Evolutionary conservation across 1,140 invertebrate species (phyloP).

Genomic region (Pogonus chalceus): DNA sequence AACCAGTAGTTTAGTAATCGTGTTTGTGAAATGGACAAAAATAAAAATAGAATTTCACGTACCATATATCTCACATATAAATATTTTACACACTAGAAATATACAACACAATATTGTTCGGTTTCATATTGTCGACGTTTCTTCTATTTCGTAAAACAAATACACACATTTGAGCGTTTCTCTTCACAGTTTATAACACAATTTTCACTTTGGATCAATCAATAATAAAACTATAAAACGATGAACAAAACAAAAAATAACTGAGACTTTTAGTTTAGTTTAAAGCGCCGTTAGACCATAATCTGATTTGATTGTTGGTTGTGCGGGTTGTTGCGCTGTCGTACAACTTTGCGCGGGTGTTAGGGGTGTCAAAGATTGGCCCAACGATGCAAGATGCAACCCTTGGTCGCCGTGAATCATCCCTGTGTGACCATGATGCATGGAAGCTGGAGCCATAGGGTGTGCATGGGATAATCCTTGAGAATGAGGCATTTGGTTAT

Average conservation of each 20-base stretch:
- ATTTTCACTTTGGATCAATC: constrained; percentile 5
- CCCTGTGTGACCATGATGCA: constrained; percentile 37
- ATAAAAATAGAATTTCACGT: not conserved
- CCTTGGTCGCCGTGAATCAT: constrained; percentile 37
- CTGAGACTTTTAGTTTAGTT: constrained; percentile 21
- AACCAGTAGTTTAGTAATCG: too few species aligned
- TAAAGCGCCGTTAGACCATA: constrained; percentile 65
- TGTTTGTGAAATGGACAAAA: too few species aligned
- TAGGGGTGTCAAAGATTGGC: constrained; percentile 35
- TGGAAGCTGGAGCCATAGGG: constrained; percentile 29
- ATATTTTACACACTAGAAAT: constrained; percentile 3
- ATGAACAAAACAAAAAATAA: not conserved
- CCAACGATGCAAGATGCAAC: constrained; percentile 35
- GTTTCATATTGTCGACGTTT: not conserved
- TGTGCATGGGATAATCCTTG: constrained; percentile 26
- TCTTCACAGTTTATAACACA: not conserved
- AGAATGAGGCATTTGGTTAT: constrained; percentile 24
- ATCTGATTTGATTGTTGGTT: constrained; percentile 55
- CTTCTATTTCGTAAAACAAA: not conserved
- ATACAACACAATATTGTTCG: constrained; percentile 2
- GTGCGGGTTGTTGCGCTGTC: constrained; percentile 34
- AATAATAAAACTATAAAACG: too few species aligned
- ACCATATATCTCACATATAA: not conserved
- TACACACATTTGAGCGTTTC: constrained; percentile 4
- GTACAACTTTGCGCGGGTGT: constrained; percentile 42